Conservation (phyloP, 2,113 vertebrate genomes). For the Cynocephalus volans region DNA sequence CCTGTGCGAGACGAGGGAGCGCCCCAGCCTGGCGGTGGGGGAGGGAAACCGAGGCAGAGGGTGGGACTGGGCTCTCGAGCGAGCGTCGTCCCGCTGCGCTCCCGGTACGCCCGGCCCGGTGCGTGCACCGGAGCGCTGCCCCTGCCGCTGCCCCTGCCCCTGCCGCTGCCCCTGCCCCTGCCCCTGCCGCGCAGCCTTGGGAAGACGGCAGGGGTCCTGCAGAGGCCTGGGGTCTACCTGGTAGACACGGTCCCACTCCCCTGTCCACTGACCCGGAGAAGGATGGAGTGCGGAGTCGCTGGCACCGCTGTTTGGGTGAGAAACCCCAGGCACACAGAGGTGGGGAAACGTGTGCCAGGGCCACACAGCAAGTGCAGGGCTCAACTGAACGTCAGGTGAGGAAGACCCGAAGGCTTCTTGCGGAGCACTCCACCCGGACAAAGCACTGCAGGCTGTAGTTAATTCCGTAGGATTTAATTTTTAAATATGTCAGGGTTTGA, state of each 20-base stretch:
- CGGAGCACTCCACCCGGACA: accelerated
- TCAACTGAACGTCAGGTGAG: neutral
- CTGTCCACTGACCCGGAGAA: neutral
- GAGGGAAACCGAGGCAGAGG: neutral
- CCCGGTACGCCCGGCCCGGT: neutral
- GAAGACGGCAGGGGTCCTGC: neutral
- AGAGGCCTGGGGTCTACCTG: neutral
- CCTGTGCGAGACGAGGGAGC: accelerated
- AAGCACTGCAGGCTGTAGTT: neutral
- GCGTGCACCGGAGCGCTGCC: no score
- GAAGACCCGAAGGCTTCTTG: neutral
- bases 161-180: neutral
- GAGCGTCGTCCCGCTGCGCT: neutral
- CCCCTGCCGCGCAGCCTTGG: neutral
- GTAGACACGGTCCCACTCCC: neutral
- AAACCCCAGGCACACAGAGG: slow-evolving; percentile 8
- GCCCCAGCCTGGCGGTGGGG: accelerated
- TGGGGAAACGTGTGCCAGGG: neutral
- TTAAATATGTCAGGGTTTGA: neutral
- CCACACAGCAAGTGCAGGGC: neutral
- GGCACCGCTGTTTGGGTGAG: neutral
- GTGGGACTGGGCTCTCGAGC: neutral
- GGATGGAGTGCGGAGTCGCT: accelerated
- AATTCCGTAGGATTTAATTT: neutral
- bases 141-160: neutral